These are phyloP conservation scores for Drosophila flavopinicola DNA, from an alignment of 2,888 invertebrate genomes.

Conservation along the genomic window DNA sequence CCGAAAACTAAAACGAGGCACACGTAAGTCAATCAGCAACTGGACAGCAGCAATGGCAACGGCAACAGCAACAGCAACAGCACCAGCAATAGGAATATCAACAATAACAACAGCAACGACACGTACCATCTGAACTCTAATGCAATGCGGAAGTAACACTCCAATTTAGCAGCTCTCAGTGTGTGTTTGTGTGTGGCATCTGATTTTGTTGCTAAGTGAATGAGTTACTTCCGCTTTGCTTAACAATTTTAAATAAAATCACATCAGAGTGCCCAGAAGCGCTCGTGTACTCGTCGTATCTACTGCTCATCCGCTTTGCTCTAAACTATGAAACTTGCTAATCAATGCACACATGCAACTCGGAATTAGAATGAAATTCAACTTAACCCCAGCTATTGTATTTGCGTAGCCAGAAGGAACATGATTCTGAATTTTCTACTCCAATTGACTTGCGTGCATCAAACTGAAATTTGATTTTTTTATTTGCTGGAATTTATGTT, in stretches of 20 bases:
- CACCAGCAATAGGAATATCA: not conserved
- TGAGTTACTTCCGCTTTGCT: conserved; percentile 75
- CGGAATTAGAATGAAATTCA: too few species aligned
- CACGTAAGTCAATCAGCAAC: conserved; percentile 78
- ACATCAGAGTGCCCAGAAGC: conserved; percentile 34
- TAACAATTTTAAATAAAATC: conserved; percentile 75
- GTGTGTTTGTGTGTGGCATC: conserved; percentile 34
- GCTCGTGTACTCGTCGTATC: not conserved
- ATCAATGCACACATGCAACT: too few species aligned
- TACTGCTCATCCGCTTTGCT: too few species aligned
- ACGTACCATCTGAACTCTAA: conserved; percentile 58
- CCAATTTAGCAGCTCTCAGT: conserved; percentile 55
- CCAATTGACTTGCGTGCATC: too few species aligned
- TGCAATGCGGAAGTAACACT: conserved; percentile 79
- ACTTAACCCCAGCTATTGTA: too few species aligned
- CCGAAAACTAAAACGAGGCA: conserved; percentile 70
- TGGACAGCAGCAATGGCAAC: conserved; percentile 47
- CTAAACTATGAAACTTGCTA: too few species aligned
- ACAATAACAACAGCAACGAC: conserved; percentile 18
- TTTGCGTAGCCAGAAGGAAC: too few species aligned
- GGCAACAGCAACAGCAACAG: conserved; percentile 9
- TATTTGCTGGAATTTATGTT: too few species aligned
- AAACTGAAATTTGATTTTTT: too few species aligned
- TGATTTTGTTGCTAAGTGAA: conserved; percentile 77
- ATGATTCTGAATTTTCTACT: too few species aligned